Evolutionary conservation across 2,888 invertebrate genomes (phyloP).

Genomic region (Callimorpha dominula): DNA sequence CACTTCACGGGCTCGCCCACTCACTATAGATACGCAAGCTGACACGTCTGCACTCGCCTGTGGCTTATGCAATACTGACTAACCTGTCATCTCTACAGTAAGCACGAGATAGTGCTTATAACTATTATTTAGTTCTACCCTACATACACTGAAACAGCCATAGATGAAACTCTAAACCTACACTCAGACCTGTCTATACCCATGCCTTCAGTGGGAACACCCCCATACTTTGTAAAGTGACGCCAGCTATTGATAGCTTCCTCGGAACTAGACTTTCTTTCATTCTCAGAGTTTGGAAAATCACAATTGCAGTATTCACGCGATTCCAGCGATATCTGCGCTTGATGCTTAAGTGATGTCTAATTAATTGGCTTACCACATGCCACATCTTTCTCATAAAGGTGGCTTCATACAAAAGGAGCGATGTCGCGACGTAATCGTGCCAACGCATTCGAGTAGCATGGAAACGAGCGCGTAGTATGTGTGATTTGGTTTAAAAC

Average conservation of each 20-base stretch:
- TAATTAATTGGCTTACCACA: constrained; percentile 52
- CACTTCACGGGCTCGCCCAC: too few species aligned
- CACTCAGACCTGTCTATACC: too few species aligned
- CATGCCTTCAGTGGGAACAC: neutral
- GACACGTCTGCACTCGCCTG: too few species aligned
- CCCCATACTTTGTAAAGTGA: neutral
- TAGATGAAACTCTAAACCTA: too few species aligned
- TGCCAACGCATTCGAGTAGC: neutral
- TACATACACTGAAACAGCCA: too few species aligned
- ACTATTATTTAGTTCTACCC: too few species aligned
- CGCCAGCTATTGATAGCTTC: neutral
- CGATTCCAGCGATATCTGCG: constrained; percentile 39
- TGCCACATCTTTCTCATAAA: constrained; percentile 37
- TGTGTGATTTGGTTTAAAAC: neutral
- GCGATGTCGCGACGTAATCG: neutral
- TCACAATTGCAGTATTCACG: constrained; percentile 40
- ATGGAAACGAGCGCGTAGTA: neutral
- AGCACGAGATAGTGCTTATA: too few species aligned
- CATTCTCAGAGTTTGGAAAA: constrained; percentile 23
- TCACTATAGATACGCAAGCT: too few species aligned
- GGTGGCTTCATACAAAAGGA: constrained; percentile 6
- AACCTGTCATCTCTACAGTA: too few species aligned
- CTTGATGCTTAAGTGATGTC: constrained; percentile 40
- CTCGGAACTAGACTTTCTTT: constrained; percentile 24
- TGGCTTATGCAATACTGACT: too few species aligned